Base-by-base conservation (phyloP, 2,888 invertebrate genomes). In the Teinopalpus imperialis region DNA sequence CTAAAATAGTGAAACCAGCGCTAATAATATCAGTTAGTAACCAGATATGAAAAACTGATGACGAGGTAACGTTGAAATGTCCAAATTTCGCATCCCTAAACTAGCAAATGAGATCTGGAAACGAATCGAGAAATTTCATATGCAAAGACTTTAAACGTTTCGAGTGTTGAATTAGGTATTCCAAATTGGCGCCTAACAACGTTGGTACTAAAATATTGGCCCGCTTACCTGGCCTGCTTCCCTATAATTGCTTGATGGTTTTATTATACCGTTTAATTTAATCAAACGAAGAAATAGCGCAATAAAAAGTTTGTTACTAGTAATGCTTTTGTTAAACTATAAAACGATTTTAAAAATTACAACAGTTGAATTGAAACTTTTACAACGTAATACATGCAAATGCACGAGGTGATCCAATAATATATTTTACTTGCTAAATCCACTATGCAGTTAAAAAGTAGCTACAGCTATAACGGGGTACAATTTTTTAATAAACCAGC, bases 131-230 rank as follows among this genome's bases (percentile, higher is more conserved):
- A 53, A 63, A 63, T 59, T 56, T 52, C 51, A 56, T 65, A 66
- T 64, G 61, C 61, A 56, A 66, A 69, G 56, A 51, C 14, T 59
- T 57, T 54, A 61, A 65, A 59, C 58, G 56, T 52, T 58, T 53
- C 50, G 47, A 50, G 56, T 57, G 61, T 66, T 56, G 56, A 56
- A 62, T 58, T 61, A 59, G 65, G 67, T 54, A 64, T 65, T 59
- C 53, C 48, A 58, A 70, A 70, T 73, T 64, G 56, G 59, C 60
- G 60, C 57, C 47, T 53, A 53, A 55, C 55, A 31, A 48, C 41
- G 46, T 43, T 46, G 45, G 30, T 53, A 48, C 50, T 43, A 30
- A 40, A 48, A 61, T 54, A 54, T 49, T 55, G 54, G 52, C 40
- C 45, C 49, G 54, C 58, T n/a, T n/a, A n/a, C n/a, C n/a, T 55